These are phyloP conservation scores for Hybos culiciformis DNA, from an alignment of 2,888 invertebrate genomes.

Conservation along the genomic window DNA sequence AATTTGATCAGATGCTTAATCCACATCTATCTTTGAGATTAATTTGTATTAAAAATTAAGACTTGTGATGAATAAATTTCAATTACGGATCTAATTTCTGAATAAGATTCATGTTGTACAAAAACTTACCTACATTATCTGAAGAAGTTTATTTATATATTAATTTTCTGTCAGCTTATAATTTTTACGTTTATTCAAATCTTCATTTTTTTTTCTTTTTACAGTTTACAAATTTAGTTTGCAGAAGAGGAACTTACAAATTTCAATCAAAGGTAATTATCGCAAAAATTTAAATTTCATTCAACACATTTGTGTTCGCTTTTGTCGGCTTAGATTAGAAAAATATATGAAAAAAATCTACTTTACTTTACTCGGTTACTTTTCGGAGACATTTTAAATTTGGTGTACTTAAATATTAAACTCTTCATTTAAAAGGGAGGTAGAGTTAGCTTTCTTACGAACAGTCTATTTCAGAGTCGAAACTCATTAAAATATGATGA, in stretches of 20 bases:
- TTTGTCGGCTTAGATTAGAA: not conserved
- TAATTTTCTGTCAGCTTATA: not conserved
- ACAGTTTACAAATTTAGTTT: not conserved
- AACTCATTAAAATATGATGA: not conserved
- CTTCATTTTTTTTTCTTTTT: not conserved
- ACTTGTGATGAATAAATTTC: slow-evolving; percentile 12
- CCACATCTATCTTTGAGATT: not conserved
- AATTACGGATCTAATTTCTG: slow-evolving; percentile 23
- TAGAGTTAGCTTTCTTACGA: too few species aligned
- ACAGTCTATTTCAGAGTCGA: too few species aligned
- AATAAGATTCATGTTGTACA: slow-evolving; percentile 6
- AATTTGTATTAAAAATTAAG: not conserved
- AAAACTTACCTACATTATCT: not conserved
- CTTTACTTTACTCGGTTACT: not conserved
- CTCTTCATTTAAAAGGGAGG: not conserved
- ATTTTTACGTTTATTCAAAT: not conserved
- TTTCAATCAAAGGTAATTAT: not conserved
- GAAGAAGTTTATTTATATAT: not conserved
- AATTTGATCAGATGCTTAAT: too few species aligned
- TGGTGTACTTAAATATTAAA: not conserved
- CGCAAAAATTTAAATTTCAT: not conserved
- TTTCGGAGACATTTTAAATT: not conserved
- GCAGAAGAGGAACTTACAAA: not conserved
- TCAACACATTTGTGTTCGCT: not conserved
- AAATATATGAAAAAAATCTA: not conserved